Conservation (phyloP, 2,888 invertebrate species). For the Liposcelis brunnea region DNA sequence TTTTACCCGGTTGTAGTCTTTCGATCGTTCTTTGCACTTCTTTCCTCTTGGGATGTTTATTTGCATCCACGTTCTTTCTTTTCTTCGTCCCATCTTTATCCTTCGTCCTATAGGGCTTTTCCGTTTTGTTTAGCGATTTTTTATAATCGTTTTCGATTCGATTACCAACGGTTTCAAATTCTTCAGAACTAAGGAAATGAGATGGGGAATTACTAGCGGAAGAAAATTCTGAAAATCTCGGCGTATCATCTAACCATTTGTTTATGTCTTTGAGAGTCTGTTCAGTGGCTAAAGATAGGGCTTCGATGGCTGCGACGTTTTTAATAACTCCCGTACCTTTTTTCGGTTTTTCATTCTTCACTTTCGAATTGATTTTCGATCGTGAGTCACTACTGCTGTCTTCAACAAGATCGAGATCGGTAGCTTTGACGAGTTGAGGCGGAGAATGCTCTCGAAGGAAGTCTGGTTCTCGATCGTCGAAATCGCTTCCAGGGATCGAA, state of each 20-base stretch:
- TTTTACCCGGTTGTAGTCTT: slow-evolving; percentile 67
- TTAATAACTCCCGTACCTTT: slow-evolving; percentile 32
- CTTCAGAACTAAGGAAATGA: slow-evolving; percentile 43
- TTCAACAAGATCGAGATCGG: background rate
- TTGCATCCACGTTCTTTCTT: background rate
- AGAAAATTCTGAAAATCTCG: slow-evolving; percentile 54
- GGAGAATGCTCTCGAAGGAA: background rate
- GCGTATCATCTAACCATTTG: slow-evolving; percentile 75
- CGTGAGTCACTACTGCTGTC: slow-evolving; percentile 15
- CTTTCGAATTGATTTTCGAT: slow-evolving; percentile 21
- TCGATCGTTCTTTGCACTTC: slow-evolving; percentile 71
- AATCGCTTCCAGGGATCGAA: background rate
- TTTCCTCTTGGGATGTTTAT: slow-evolving; percentile 23
- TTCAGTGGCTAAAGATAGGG: slow-evolving; percentile 50
- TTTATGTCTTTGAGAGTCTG: slow-evolving; percentile 69
- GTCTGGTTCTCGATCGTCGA: background rate
- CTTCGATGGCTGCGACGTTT: slow-evolving; percentile 44
- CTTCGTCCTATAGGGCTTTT: slow-evolving; percentile 12
- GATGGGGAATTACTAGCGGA: slow-evolving; percentile 64
- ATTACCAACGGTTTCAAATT: slow-evolving; percentile 20
- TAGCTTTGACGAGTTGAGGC: background rate
- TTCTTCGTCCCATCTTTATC: slow-evolving; percentile 15
- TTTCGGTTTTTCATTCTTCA: slow-evolving; percentile 12
- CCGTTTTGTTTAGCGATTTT: slow-evolving; percentile 1
- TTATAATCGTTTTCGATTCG: background rate